These are phyloP conservation scores for Scaptomyza flava DNA, from an alignment of 2,888 invertebrate genomes.

Conservation along the genomic window DNA sequence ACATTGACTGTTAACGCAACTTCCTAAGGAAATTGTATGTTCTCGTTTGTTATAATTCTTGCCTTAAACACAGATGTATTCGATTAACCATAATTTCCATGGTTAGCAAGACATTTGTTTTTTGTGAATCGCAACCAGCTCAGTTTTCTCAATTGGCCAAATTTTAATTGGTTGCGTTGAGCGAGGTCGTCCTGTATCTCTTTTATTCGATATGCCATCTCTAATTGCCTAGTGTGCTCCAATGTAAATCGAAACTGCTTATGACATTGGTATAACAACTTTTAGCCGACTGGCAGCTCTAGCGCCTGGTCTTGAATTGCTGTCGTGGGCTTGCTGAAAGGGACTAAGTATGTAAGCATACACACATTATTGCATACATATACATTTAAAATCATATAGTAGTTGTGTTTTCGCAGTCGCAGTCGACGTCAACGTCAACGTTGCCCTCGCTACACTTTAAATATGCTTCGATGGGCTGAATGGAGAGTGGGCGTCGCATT, in stretches of 20 bases:
- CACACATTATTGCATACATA: neutral
- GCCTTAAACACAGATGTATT: no score
- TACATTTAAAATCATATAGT: conserved; percentile 54
- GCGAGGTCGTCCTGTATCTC: no score
- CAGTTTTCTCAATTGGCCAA: no score
- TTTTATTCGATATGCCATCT: conserved; percentile 4
- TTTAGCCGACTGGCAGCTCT: conserved; percentile 19
- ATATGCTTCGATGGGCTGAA: conserved; percentile 38
- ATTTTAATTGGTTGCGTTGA: no score
- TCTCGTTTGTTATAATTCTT: no score
- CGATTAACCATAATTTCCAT: no score
- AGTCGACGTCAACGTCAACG: conserved; percentile 10
- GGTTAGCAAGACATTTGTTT: no score
- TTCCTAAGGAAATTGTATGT: no score
- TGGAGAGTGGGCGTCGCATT: conserved; percentile 49
- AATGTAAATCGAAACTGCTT: conserved; percentile 49
- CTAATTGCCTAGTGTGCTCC: conserved; percentile 12
- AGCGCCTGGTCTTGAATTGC: conserved; percentile 21
- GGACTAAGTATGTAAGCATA: conserved; percentile 29
- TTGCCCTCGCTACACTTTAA: conserved; percentile 41
- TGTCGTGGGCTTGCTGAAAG: conserved; percentile 33
- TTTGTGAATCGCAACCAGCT: no score
- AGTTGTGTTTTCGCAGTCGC: conserved; percentile 27
- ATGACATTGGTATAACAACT: conserved; percentile 24
- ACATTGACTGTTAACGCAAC: no score